phyloP scores from a whole-genome alignment of 1,140 invertebrate genomes.

The Lordiphosa mommai region DNA sequence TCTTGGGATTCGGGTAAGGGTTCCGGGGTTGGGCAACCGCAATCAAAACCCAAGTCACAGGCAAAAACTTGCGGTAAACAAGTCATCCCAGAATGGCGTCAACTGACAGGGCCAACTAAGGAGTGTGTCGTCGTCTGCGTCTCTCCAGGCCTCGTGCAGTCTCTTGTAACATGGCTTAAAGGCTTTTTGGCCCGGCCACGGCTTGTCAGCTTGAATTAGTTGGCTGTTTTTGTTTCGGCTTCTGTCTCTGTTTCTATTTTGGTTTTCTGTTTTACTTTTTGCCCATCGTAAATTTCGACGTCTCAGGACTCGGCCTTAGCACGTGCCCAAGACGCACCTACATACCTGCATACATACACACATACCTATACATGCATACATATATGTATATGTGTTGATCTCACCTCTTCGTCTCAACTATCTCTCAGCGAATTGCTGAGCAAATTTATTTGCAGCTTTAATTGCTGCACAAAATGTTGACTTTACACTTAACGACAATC shows the following conservation, averaged over 20 bases:
- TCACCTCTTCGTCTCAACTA: not conserved
- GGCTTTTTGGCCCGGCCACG: constrained; percentile 48
- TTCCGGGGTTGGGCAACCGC: constrained; percentile 11
- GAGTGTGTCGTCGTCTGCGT: not conserved
- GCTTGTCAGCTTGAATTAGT: constrained; percentile 66
- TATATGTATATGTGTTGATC: too few species aligned
- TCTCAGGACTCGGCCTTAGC: not conserved
- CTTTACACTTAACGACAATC: constrained; percentile 53
- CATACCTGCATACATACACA: not conserved
- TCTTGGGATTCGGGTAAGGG: not conserved
- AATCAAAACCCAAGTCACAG: constrained; percentile 26
- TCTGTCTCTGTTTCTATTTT: constrained; percentile 15
- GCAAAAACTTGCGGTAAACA: constrained; percentile 52
- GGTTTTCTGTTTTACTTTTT: constrained; percentile 22
- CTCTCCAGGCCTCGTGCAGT: not conserved
- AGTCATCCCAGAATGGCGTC: constrained; percentile 24
- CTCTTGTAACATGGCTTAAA: constrained; percentile 48
- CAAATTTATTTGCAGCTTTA: constrained; percentile 61
- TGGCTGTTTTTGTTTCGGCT: constrained; percentile 23
- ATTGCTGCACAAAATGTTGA: constrained; percentile 69
- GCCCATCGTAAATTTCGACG: constrained; percentile 54
- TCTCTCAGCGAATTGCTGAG: constrained; percentile 11
- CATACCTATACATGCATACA: not conserved
- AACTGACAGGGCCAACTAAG: constrained; percentile 55
- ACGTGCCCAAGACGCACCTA: too few species aligned